Evolutionary conservation across 2,797 vertebrate genomes (phyloP), one percentile per base, ranked within the genome.

Genomic region (Phataginus tricuspis): DNA sequence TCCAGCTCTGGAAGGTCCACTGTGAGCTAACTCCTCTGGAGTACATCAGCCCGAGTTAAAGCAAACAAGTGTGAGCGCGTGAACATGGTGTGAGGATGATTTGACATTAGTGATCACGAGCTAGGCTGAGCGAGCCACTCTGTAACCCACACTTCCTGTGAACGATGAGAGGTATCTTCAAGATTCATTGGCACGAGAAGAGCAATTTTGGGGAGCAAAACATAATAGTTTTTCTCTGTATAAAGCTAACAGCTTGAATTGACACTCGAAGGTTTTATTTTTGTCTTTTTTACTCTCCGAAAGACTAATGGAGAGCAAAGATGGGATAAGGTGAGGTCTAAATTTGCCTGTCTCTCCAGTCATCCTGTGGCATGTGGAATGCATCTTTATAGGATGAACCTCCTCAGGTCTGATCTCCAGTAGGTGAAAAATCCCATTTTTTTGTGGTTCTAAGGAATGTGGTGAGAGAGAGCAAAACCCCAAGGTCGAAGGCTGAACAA

Each of bases 1-100:
- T 96, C 78, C 86, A 96, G 71, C 83, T 94, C 93, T 96, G 89
- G 53, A 96, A 93, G 90, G 75, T 75, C 90, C 75, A 61, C 59
- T 69, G 53, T 94, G 87, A 97, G 87, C 87, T 84, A 91, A n/a
- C 82, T 93, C 53, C 87, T 91, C 72, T 57, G n/a, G 66, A 94
- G n/a, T 86, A 90, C 1, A 5, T 93, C 84, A 91, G 85, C 75
- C 79, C 90, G 84, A 96, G 90, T 90, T 85, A 94, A 95, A 95
- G 77, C 80, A 94, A 95, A 86, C 34, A 79, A 95, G 39, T 83
- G 0, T 21, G 77, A 89, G 66, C 34, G 51, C 45, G 68, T 19
- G 93, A 88, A 92, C 83, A 57, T 55, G 79, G 69, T 49, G 42
- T 1, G 16, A 92, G 55, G 83, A 61, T 82, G 83, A 92, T 83